These are phyloP conservation scores for Vannuccia rotundouncinata DNA, from an alignment of 2,888 invertebrate species.

Conservation along the genomic window DNA sequence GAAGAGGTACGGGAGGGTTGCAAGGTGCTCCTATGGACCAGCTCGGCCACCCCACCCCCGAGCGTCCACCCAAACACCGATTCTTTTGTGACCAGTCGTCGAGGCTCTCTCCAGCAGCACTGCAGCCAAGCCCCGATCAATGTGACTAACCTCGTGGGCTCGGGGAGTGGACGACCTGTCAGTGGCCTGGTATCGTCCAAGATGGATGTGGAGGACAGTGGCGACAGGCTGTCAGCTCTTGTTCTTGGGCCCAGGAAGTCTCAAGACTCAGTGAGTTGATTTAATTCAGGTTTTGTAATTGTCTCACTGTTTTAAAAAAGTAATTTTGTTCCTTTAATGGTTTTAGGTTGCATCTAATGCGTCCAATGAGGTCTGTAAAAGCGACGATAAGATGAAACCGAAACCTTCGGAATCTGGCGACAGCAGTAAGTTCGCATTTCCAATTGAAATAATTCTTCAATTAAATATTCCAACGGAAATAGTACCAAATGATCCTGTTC, in stretches of 20 bases:
- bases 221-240: neutral
- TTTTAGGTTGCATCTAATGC: neutral
- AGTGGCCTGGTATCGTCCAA: neutral
- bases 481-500: too few relatives aligned
- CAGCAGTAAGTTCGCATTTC: neutral
- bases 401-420: constrained; percentile 8
- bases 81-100: neutral
- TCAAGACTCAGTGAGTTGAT: neutral
- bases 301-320: neutral
- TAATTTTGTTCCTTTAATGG: neutral
- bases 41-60: neutral
- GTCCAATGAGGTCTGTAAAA: neutral
- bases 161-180: neutral
- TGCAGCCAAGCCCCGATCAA: too few relatives aligned
- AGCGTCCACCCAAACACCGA: neutral
- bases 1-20: constrained; percentile 1
- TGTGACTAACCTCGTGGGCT: neutral
- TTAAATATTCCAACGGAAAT: too few relatives aligned
- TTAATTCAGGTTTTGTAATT: neutral
- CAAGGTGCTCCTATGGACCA: constrained; percentile 10
- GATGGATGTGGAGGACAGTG: neutral
- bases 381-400: neutral
- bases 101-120: too few relatives aligned
- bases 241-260: neutral
- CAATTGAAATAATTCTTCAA: too few relatives aligned